Conservation (phyloP, 1,140 invertebrate genomes). For the Tetragonula clypearis region DNA sequence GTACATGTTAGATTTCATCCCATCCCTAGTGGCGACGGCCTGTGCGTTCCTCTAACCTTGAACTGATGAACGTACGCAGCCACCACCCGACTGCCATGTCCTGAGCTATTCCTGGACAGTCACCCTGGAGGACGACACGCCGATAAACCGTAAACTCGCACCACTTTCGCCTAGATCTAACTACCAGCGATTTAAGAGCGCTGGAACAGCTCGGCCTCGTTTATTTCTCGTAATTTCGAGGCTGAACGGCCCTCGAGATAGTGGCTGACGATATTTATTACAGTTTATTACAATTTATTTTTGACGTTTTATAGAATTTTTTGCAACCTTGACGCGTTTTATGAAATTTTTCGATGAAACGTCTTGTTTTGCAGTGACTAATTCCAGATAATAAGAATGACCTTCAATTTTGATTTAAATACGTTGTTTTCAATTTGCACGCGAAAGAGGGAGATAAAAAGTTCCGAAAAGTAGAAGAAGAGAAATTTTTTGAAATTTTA, state of each 20-base stretch:
- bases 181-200: background rate
- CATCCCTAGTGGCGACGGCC: slow-evolving; percentile 41
- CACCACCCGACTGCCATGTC: slow-evolving; percentile 59
- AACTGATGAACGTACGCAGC: slow-evolving; percentile 72
- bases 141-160: slow-evolving; percentile 41
- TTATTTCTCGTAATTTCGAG: background rate
- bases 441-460: no score
- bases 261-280: background rate
- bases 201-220: background rate
- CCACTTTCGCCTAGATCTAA: slow-evolving; percentile 49
- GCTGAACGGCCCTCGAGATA: background rate
- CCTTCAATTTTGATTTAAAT: no score
- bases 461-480: no score
- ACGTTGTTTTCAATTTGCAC: no score
- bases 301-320: background rate
- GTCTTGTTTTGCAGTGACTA: no score
- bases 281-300: background rate
- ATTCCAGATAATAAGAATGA: no score
- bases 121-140: slow-evolving; percentile 59
- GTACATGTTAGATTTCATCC: no score
- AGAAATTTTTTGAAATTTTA: background rate
- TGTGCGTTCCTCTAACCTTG: slow-evolving; percentile 75
- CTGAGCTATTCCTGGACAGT: slow-evolving; percentile 70
- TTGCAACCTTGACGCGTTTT: no score
- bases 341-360: no score